Evolutionary conservation across 2,113 vertebrate species (phyloP).

Genomic region (Ornithorhynchus anatinus): DNA sequence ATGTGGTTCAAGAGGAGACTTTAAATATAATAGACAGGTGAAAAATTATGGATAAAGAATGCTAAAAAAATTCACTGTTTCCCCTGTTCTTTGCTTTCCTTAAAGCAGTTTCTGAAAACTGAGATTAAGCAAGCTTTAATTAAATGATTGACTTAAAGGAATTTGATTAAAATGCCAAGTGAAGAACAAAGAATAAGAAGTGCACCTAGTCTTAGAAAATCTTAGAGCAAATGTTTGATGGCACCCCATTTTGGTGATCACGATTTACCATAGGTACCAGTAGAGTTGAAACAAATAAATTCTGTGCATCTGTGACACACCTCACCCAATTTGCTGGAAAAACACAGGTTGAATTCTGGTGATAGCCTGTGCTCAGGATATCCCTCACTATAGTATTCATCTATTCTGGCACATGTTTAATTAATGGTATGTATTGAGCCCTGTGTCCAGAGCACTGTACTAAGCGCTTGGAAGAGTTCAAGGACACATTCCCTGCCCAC

Average conservation of each 20-base stretch:
- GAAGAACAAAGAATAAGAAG: background rate
- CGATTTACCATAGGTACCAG: background rate
- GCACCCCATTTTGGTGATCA: background rate
- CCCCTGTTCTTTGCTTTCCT: background rate
- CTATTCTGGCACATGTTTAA: no score
- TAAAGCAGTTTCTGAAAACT: background rate
- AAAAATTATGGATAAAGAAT: background rate
- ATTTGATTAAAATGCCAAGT: background rate
- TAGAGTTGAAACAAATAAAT: background rate
- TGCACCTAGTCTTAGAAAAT: background rate
- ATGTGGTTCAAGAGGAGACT: background rate
- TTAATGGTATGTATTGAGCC: no score
- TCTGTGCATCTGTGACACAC: background rate
- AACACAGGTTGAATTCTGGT: no score
- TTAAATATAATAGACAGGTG: background rate
- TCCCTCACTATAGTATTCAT: no score
- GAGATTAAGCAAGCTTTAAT: background rate
- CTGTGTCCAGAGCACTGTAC: no score
- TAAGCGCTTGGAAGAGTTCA: no score
- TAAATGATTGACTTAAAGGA: background rate
- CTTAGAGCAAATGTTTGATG: background rate
- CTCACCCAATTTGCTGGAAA: no score
- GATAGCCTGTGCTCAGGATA: no score
- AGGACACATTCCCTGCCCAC: no score
- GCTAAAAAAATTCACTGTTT: background rate